Evolutionary conservation across 2,113 vertebrate genomes (phyloP).

Genomic region (Elephantulus edwardii): DNA sequence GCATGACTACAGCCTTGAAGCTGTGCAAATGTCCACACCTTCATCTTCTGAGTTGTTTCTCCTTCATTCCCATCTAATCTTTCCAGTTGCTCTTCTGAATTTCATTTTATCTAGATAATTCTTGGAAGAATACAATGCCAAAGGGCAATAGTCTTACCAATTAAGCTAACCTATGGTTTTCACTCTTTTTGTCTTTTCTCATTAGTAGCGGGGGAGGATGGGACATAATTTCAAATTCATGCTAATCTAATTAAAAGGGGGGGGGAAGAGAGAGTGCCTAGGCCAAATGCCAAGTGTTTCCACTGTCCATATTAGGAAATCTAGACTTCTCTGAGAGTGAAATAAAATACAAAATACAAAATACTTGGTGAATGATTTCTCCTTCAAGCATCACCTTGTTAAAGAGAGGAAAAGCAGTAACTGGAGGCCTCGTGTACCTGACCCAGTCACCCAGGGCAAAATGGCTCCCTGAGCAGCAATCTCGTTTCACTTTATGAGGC

Average conservation of each 20-base stretch:
- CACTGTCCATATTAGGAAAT: neutral
- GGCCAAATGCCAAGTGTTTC: neutral
- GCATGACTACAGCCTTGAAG: neutral
- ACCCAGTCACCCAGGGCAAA: neutral
- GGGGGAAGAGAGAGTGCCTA: neutral
- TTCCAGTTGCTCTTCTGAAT: neutral
- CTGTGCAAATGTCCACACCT: neutral
- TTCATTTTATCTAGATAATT: neutral
- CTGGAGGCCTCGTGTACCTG: neutral
- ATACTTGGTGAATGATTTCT: neutral
- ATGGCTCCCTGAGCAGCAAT: neutral
- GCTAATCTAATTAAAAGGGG: neutral
- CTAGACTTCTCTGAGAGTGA: neutral
- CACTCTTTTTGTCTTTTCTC: neutral
- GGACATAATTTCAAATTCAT: neutral
- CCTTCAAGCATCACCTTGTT: neutral
- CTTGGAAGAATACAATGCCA: neutral
- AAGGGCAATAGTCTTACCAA: neutral
- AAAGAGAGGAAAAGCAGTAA: slow-evolving; percentile 21
- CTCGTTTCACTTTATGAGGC: slow-evolving; percentile 34
- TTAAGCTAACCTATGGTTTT: neutral
- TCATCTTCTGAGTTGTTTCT: neutral
- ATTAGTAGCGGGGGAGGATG: neutral
- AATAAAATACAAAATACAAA: no score
- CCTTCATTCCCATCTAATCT: neutral